phyloP scores from a whole-genome alignment of 1,140 invertebrate species.

The Druon quercuslanigerum region DNA sequence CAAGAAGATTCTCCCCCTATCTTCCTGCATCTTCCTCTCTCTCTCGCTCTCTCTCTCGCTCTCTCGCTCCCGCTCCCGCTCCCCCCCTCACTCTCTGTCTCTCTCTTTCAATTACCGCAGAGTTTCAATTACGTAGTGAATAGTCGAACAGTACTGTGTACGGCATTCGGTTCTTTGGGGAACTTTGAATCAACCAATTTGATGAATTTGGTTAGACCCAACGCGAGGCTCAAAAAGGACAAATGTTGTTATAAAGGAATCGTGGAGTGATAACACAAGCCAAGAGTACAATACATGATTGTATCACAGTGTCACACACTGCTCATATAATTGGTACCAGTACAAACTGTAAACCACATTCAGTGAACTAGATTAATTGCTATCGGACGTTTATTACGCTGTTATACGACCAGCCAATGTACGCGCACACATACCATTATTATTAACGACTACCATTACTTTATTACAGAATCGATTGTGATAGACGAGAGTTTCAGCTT shows the following conservation, averaged over 20 bases:
- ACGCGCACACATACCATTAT: constrained; percentile 27
- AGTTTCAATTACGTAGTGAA: constrained; percentile 22
- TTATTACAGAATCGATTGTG: constrained; percentile 23
- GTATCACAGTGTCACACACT: constrained; percentile 27
- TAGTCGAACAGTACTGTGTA: not conserved
- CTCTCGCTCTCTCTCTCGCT: not conserved
- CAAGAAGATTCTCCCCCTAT: not conserved
- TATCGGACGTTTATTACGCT: constrained; percentile 56
- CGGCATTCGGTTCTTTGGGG: constrained; percentile 2
- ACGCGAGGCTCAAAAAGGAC: constrained; percentile 22
- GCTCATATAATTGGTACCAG: constrained; percentile 47
- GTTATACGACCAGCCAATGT: constrained; percentile 39
- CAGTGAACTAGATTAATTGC: constrained; percentile 57
- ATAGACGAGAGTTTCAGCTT: not conserved
- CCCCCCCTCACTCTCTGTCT: not conserved
- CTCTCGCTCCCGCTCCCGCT: constrained; percentile 1
- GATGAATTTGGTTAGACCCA: constrained; percentile 26
- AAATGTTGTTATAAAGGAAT: constrained; percentile 22
- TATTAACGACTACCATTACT: constrained; percentile 25
- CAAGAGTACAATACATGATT: constrained; percentile 20
- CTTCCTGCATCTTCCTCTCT: not conserved
- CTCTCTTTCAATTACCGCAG: not conserved
- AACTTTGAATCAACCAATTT: constrained; percentile 24
- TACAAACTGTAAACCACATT: constrained; percentile 47
- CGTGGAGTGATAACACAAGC: constrained; percentile 20